These are phyloP conservation scores for Clepsis dumicolana DNA, from an alignment of 2,888 invertebrate species.

Conservation along the genomic window DNA sequence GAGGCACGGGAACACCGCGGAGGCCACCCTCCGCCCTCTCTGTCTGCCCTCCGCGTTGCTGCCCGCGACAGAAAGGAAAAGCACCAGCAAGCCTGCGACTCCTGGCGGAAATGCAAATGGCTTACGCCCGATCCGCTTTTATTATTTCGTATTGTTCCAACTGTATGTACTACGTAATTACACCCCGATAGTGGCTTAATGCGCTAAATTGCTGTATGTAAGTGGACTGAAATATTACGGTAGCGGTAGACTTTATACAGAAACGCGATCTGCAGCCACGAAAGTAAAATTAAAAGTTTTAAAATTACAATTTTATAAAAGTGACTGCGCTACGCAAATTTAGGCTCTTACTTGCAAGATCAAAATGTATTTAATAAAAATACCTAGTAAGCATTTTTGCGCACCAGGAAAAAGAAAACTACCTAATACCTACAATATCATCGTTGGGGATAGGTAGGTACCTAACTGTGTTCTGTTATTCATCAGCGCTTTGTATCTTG, in stretches of 20 bases:
- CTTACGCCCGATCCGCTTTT: slow-evolving; percentile 74
- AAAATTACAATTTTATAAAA: too few species aligned
- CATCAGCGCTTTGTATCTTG: too few species aligned
- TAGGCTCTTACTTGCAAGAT: neutral
- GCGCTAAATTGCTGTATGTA: slow-evolving; percentile 72
- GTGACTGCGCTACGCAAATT: too few species aligned
- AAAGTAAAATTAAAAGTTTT: slow-evolving; percentile 7
- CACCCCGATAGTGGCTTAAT: slow-evolving; percentile 75
- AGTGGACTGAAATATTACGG: slow-evolving; percentile 77
- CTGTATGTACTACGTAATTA: slow-evolving; percentile 68
- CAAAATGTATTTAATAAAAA: neutral
- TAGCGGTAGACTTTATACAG: slow-evolving; percentile 67
- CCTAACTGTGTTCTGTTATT: too few species aligned
- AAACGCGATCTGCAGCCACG: slow-evolving; percentile 5
- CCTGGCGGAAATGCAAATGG: slow-evolving; percentile 77
- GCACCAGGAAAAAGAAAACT: too few species aligned
- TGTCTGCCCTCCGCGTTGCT: slow-evolving; percentile 57
- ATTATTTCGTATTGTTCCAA: slow-evolving; percentile 79
- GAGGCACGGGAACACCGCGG: slow-evolving; percentile 62
- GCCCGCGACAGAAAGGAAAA: slow-evolving; percentile 63
- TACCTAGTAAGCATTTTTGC: neutral
- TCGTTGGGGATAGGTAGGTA: too few species aligned
- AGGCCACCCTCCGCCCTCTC: slow-evolving; percentile 65
- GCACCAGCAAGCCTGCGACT: slow-evolving; percentile 53
- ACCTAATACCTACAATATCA: too few species aligned